Percentiles rank a stretch among this genome's conserved stretches.
Evolutionary conservation across 2,888 invertebrate species (phyloP).

Genomic region (Amiota communis): DNA sequence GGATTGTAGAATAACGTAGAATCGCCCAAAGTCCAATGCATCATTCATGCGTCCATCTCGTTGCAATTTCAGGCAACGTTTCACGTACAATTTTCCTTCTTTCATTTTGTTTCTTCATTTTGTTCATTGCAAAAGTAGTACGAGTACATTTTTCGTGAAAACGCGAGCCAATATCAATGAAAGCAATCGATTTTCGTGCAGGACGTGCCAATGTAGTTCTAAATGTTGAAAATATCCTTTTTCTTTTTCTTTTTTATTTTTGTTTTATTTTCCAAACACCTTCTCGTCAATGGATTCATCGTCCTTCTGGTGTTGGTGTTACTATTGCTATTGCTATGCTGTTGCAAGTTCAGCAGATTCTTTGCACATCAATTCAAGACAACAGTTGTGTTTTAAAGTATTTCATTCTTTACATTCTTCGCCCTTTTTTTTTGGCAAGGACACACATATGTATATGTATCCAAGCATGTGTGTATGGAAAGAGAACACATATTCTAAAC

Average conservation of each 20-base stretch:
- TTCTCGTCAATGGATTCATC: too few relatives aligned
- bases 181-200: constrained; percentile 24
- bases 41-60: constrained; percentile 25
- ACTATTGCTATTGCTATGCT: neutral
- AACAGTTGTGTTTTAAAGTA: constrained; percentile 26
- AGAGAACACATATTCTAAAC: constrained; percentile 18
- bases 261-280: too few relatives aligned
- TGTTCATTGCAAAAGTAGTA: neutral
- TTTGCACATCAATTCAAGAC: neutral
- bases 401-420: neutral
- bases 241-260: too few relatives aligned
- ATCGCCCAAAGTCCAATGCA: constrained; percentile 21
- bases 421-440: too few relatives aligned
- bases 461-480: neutral
- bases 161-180: constrained; percentile 26
- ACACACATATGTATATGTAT: neutral
- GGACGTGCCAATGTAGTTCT: neutral
- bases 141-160: too few relatives aligned
- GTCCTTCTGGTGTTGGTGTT: too few relatives aligned
- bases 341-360: neutral
- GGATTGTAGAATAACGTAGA: neutral
- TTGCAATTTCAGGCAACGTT: too few relatives aligned
- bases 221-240: neutral
- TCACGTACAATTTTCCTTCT: neutral
- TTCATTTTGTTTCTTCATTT: neutral